Evolutionary conservation across 2,888 invertebrate species (phyloP).

Genomic region (Carabus problematicus): DNA sequence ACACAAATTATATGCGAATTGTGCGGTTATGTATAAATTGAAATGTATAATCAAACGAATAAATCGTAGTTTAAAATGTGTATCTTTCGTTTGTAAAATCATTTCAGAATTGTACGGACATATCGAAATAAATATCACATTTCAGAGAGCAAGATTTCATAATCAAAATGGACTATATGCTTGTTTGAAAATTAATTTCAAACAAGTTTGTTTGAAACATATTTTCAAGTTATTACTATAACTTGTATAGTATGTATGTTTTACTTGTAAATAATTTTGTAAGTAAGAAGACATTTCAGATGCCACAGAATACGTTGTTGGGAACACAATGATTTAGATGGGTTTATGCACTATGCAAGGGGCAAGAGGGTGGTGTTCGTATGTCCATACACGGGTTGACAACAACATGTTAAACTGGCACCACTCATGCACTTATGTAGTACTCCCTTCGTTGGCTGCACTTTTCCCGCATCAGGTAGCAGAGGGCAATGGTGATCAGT

Average conservation of each 20-base stretch:
- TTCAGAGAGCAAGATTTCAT: not conserved
- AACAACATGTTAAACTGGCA: constrained; percentile 46
- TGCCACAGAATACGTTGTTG: no score
- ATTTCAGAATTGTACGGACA: not conserved
- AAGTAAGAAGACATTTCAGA: no score
- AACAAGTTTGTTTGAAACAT: not conserved
- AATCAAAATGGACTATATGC: not conserved
- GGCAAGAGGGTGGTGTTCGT: not conserved
- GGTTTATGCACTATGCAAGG: no score
- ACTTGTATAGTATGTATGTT: not conserved
- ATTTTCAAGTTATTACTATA: not conserved
- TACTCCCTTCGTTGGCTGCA: constrained; percentile 78
- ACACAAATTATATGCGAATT: no score
- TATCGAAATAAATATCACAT: not conserved
- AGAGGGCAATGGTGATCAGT: constrained; percentile 81
- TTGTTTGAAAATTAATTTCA: not conserved
- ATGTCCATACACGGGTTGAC: constrained; percentile 1
- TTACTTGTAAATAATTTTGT: no score
- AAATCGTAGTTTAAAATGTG: no score
- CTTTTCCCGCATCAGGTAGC: constrained; percentile 82
- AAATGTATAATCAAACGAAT: no score
- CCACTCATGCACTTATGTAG: constrained; percentile 72
- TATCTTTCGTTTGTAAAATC: not conserved
- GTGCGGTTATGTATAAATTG: no score
- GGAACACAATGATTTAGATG: no score